Base-by-base conservation (phyloP, 2,797 vertebrate genomes). In the Siniperca obscura region DNA sequence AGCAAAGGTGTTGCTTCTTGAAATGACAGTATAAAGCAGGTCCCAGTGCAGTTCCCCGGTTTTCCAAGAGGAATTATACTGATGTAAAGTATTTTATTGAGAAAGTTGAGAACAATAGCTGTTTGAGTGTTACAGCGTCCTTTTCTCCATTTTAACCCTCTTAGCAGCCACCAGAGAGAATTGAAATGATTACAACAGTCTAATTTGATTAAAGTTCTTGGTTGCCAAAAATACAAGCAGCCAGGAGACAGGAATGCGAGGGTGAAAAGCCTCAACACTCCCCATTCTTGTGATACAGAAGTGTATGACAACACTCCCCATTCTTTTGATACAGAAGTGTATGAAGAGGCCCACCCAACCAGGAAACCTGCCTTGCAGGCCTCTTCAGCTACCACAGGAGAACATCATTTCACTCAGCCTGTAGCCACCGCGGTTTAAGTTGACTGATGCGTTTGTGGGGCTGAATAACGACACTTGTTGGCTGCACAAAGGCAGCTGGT, bases 381-480 rank as follows among this genome's bases (percentile, higher is more conserved):
- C 55, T 69, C 53, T 40, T 25, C 40, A 36, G 46, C 65, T 6
- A n/a, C 34, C 19, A 4, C 62, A 57, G 11, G 30, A 74, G 76
- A 60, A 73, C 78, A 57, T 65, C 74, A 2, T 14, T 55, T 78
- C 81, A 42, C 76, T 82, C 70, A 3, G 12, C 69, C 55, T 74
- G 38, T 2, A n/a, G 60, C 57, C 62, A 34, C 70, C 30, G 12
- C 57, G 7, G 60, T 78, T 61, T 36, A 36, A 67, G 76, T 12
- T 79, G 87, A 87, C 80, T 50, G 82, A 78, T 69, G 80, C 53
- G 21, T 87, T 91, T 89, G 87, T 80, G 67, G 44, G 76, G 60
- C 46, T 87, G 78, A 85, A 88, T 84, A 82, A 82, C 55, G 73
- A 84, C 88, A 89, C 91, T 90, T 91, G 84, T 87, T 82, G 81